Evolutionary conservation across 1,140 invertebrate genomes (phyloP), one percentile per base, ranked within the genome.

Genomic region (Gryon sp.): DNA sequence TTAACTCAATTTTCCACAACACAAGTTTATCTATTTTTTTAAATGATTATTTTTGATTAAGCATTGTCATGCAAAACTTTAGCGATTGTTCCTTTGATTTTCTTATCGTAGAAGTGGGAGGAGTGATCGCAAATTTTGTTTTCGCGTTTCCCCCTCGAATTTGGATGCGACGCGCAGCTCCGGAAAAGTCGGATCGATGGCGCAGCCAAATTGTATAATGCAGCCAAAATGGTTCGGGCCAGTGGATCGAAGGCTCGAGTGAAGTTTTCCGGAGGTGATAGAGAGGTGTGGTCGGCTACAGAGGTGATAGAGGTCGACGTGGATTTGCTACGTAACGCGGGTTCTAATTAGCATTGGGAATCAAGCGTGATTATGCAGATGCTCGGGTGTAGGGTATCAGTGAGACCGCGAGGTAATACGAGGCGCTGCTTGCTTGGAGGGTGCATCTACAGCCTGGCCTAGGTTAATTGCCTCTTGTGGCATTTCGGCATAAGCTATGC

Each of bases 381-480:
- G 84, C 79, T 81, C 77, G 68, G 41, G 20, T 82, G 80, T 59
- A 36, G 80, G 78, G 81, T 83, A 86, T 83, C 82, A 83, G 78
- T 38, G 74, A 57, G 77, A 76, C 62, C 66, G 36, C 66, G 68
- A 52, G 26, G 48, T 63, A 59, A 40, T 62, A 43, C 65, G 55
- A 69, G n/a, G 43, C 59, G 36, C 36, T 1, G 32, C 24, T 45
- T 38, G 38, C 22, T 34, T 34, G 18, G 38, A 60, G 48, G 52
- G 34, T 20, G 66, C 41, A 46, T 53, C 57, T 45, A 40, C 34
- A 72, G 52, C 60, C 53, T 80, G 82, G 76, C 70, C 72, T 82
- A 84, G 86, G 83, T 88, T 88, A 87, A 87, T 87, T 88, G 85
- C 82, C 86, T 86, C 83, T 86, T 83, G 85, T 82, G 83, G 82